phyloP scores from a whole-genome alignment of 2,113 vertebrate genomes.

The Trogon melanurus region DNA sequence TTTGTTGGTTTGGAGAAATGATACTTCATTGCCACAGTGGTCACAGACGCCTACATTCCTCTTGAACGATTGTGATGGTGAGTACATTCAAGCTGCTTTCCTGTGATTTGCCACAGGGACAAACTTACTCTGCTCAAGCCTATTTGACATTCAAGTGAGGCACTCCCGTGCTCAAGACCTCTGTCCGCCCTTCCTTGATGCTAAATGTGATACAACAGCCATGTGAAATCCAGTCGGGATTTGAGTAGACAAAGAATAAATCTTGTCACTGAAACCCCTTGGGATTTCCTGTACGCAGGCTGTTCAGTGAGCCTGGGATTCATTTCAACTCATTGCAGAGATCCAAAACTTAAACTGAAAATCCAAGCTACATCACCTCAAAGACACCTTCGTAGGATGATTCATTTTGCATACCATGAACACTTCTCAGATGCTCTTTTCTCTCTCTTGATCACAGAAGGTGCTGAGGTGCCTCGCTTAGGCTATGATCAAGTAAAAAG shows the following conservation, averaged over 20 bases:
- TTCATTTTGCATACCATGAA: not conserved
- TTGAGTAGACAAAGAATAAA: not conserved
- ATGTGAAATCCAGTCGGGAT: not conserved
- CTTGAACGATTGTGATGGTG: accelerated
- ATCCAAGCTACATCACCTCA: not conserved
- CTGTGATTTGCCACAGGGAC: not conserved
- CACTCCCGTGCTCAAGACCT: not conserved
- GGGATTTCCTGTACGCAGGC: not conserved
- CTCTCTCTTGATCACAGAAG: not conserved
- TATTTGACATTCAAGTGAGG: not conserved
- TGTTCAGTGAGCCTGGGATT: not conserved
- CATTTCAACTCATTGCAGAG: not conserved
- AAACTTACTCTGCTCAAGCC: not conserved
- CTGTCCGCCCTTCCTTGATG: not conserved
- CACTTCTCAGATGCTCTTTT: not conserved
- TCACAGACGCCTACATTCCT: not conserved
- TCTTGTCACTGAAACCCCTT: not conserved
- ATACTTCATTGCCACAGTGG: not conserved
- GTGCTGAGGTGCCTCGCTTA: not conserved
- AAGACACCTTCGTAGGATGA: not conserved
- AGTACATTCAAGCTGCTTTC: not conserved
- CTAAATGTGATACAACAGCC: not conserved
- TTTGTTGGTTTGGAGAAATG: not conserved
- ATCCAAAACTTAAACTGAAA: not conserved
- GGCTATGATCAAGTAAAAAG: not conserved